Evolutionary conservation across 1,140 invertebrate genomes (phyloP), one percentile per base, ranked within the genome.

Genomic region (Acromyrmex echinatior): DNA sequence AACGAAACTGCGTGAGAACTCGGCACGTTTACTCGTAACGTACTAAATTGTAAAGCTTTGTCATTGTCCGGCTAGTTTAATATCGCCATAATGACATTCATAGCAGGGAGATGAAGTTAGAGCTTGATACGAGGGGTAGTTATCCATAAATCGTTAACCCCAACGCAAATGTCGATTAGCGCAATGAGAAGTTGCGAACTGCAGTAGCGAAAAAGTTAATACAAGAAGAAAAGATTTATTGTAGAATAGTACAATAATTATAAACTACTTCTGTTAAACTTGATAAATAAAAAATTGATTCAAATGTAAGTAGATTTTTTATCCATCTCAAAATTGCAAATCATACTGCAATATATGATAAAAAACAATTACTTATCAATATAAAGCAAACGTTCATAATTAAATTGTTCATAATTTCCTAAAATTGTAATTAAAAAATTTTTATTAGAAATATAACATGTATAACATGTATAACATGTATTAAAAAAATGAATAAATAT

Each of bases 61-160:
- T 90, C 74, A 90, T 90, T 90, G 89, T 90, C 89, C 79, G 74
- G 88, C 66, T 76, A 87, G 88, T 87, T 90, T 85, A 87, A 90
- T 58, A 86, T 90, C 86, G 88, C 74, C 89, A 87, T 90, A 90
- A 90, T 86, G 87, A 90, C 88, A 35, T 14, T 35, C 76, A 53
- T 21, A 12, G 76, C 49, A 25, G 49, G 21, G 51, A 63, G 76
- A 60, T 56, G 66, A 66, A 71, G n/a, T 9, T 45, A 28, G 65
- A 73, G 35, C 74, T 79, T 68, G 85, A 31, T 74, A 60, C 56
- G 62, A 82, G 63, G 89, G 86, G 86, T 85, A 66, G 89, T 66
- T 87, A 84, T 68, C 84, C 89, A 74, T 87, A 90, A 90, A 90
- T 90, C 76, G 88, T 78, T 25, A 25, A 79, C 66, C 73, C 89